Base-by-base conservation (phyloP, 2,113 vertebrate genomes). In the Bettongia penicillata region DNA sequence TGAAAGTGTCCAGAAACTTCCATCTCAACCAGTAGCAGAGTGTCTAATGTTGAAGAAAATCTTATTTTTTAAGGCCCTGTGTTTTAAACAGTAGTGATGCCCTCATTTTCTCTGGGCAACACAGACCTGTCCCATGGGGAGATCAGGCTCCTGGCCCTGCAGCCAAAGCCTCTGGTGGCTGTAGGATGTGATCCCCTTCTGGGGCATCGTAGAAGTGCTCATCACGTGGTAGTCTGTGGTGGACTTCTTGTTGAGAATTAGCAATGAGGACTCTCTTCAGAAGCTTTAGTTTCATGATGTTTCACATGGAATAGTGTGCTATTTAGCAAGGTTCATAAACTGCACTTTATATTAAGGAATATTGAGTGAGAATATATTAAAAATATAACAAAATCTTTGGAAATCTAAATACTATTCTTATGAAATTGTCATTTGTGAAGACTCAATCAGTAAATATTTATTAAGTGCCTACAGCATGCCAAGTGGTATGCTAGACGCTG, bases 231-330 rank as follows among this genome's bases (percentile, higher is more conserved):
- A 95, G 61, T 96, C 95, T 94, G 91, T 96, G 97, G 95, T 68
- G 37, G 92, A 50, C 93, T 95, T 97, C 98, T 97, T 96, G 96
- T 97, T 98, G 97, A 95, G 97, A 97, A 95, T 97, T 97, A 96
- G 96, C 97, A 93, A 95, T 92, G 95, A 96, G 89, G 95, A 50
- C 61, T 96, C 97, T 95, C 94, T 95, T 97, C 95, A 95, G 95
- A 97, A 98, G 95, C 97, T 96, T 97, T 50, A 31, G 28, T 77
- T 93, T 93, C 57, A n/a, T 61, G 4, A 51, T 93, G 31, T 1
- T 77, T 68, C 25, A 50, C n/a, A 43, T 84, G 48, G 24, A 25
- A 90, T 43, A 48, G 49, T 51, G 31, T n/a, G 16, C 31, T 92
- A 31, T 93, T 77, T 93, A n/a, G n/a, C 43, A 48, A 92, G 49